A percentile compares a stretch with the other conserved stretches of the same genome.
Conservation (phyloP, 2,797 vertebrate species). For the Choloepus didactylus region DNA sequence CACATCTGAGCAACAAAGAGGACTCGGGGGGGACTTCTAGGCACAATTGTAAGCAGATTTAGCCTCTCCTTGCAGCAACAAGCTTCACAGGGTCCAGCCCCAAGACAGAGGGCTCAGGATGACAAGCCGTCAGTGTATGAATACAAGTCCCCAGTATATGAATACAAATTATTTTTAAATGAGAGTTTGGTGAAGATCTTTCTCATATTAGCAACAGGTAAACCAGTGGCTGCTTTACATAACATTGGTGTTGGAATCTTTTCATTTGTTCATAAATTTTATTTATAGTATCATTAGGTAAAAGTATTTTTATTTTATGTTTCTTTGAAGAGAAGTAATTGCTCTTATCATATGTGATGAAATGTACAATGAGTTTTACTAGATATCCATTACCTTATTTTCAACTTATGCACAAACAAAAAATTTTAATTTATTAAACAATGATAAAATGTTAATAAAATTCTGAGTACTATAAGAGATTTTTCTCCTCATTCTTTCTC, state of each 20-base stretch:
- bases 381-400: background rate
- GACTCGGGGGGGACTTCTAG: no score
- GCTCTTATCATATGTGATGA: background rate
- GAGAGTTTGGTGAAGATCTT: background rate
- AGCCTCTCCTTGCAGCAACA: no score
- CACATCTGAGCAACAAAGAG: no score
- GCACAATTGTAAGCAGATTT: no score
- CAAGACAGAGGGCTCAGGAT: no score
- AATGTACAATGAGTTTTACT: background rate
- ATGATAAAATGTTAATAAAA: conserved; percentile 35
- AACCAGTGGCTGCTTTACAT: background rate
- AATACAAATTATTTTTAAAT: background rate
- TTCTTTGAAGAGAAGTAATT: background rate
- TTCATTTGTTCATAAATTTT: background rate
- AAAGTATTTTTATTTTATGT: background rate
- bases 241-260: background rate
- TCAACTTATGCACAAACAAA: background rate
- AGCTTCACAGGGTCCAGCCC: no score
- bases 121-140: no score
- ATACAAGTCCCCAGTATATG: background rate
- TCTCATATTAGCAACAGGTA: background rate
- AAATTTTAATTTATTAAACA: background rate
- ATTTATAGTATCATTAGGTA: background rate
- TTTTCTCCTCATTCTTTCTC: background rate
- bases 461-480: background rate